Evolutionary conservation across 2,113 vertebrate genomes (phyloP).

Genomic region (Rhodinocichla rosea): DNA sequence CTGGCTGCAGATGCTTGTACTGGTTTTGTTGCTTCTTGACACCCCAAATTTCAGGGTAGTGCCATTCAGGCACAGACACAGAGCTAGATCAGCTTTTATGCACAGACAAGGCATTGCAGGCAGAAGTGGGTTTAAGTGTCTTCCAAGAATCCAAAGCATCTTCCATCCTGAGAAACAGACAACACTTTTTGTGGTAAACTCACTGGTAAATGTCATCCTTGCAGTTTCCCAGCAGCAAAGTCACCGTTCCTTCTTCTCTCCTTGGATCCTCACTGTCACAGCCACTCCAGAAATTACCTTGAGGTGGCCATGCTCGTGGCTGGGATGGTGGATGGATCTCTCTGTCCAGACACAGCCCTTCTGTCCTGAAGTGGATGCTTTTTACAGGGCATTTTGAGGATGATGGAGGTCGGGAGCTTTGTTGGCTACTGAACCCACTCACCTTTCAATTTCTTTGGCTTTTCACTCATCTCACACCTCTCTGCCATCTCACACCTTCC

Average conservation of each 20-base stretch:
- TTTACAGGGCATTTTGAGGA: neutral
- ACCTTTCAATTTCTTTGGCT: neutral
- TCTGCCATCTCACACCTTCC: neutral
- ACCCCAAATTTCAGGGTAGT: neutral
- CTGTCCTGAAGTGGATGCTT: neutral
- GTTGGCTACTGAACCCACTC: neutral
- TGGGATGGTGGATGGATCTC: neutral
- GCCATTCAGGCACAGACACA: neutral
- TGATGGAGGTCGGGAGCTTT: neutral
- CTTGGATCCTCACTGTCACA: neutral
- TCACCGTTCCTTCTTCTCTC: rapidly evolving
- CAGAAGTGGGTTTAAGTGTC: neutral
- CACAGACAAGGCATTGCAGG: neutral
- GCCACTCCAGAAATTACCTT: neutral
- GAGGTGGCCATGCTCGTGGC: neutral
- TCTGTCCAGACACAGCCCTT: neutral
- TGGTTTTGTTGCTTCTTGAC: neutral
- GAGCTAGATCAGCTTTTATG: neutral
- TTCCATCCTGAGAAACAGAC: neutral
- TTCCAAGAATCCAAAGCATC: neutral
- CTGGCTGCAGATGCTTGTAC: neutral
- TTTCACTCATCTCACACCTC: neutral
- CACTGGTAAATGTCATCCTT: neutral
- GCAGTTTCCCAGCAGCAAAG: neutral
- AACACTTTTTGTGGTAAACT: neutral